Evolutionary conservation across 2,113 vertebrate species (phyloP), one percentile per base, ranked within the genome.

Genomic region (Mesoclemmys tuberculata): DNA sequence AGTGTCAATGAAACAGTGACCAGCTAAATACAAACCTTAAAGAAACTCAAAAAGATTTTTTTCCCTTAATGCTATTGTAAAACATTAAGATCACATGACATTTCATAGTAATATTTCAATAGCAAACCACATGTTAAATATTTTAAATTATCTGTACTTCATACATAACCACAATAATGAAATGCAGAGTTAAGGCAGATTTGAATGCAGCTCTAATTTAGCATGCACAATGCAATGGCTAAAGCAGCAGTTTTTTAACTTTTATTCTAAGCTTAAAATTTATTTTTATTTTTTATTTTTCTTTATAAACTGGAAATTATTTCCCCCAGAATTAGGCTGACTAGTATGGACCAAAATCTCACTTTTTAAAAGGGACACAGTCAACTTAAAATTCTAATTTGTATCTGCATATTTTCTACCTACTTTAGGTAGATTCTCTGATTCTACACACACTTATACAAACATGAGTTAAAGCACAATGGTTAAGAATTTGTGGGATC

Each of bases 51-150:
- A 80, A 83, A 41, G 46, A 51, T 80, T 82, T 77, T 49, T 64
- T 81, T 38, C 8, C 10, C 16, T 19, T 9, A 71, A 52, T 41
- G 2, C 80, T 54, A 58, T 80, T 93, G 93, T 71, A 89, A 95
- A 88, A 68, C 61, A 94, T 96, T 88, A 96, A 91, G 38, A 89
- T 83, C 84, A 41, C 22, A 68, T n/a, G 56, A 58, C 55, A 49
- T 41, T 49, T 92, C 81, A 54, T 81, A 84, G 86, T 87, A 91
- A 75, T 44, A 92, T 81, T 68, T 96, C 96, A 95, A 58, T 35
- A 68, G 68, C 48, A 56, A 97, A 97, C 88, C 10, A 80, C 64
- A 86, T n/a, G 74, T 93, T 96, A 95, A 97, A 94, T 95, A 93
- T 87, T 95, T 94, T 93, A 95, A 93, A 80, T 81, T 91, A 26